Percentiles rank a stretch among this genome's conserved stretches.
Conservation (phyloP, 1,140 invertebrate genomes). For the Drosophila hydei region DNA sequence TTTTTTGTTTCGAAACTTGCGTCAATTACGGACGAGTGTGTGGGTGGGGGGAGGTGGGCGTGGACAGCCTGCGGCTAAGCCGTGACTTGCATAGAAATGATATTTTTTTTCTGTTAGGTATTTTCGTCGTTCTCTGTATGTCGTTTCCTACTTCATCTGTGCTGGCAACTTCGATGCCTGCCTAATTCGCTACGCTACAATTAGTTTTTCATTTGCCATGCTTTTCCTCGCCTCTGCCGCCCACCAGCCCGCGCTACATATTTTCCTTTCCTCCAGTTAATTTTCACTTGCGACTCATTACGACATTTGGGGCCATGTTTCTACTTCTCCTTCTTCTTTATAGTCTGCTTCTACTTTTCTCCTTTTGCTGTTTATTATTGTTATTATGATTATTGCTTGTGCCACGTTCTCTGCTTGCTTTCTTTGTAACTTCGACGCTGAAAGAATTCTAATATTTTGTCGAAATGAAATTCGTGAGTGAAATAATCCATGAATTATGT, state of each 20-base stretch:
- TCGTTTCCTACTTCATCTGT: constrained; percentile 33
- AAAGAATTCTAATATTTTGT: constrained; percentile 76
- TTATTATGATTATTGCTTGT: constrained; percentile 77
- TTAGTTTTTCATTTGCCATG: constrained; percentile 80
- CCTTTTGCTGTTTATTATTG: constrained; percentile 57
- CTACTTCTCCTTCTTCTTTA: background rate
- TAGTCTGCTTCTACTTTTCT: background rate
- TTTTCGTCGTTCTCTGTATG: constrained; percentile 33
- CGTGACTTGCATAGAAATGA: constrained; percentile 78
- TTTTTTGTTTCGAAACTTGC: constrained; percentile 55
- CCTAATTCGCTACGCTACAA: constrained; percentile 78
- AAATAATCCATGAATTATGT: constrained; percentile 65
- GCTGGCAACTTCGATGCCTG: constrained; percentile 62
- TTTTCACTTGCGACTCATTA: constrained; percentile 78
- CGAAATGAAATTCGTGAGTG: constrained; percentile 79
- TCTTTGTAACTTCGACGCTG: constrained; percentile 5
- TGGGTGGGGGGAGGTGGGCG: constrained; percentile 15
- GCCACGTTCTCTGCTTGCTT: constrained; percentile 58
- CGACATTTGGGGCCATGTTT: constrained; percentile 72
- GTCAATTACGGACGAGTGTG: constrained; percentile 54
- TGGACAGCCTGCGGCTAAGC: constrained; percentile 33
- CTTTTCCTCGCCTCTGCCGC: constrained; percentile 12
- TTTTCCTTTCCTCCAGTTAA: constrained; percentile 52
- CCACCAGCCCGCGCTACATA: background rate
- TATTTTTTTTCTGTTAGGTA: constrained; percentile 23